Evolutionary conservation across 2,888 invertebrate species (phyloP).

Genomic region (Calameuta filiformis): DNA sequence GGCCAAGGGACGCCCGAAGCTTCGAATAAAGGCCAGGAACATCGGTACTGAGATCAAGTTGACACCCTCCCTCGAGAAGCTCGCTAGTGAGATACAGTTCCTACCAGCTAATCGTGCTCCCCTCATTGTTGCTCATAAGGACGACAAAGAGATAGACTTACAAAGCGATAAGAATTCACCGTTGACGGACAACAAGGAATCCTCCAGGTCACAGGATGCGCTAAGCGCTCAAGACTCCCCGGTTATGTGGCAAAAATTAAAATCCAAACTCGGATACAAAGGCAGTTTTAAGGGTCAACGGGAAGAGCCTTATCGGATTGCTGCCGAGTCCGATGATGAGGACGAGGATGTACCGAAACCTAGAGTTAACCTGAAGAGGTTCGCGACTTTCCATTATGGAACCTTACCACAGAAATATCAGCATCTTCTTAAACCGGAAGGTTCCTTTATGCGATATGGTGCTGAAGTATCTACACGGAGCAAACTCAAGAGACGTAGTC

Average conservation of each 20-base stretch:
- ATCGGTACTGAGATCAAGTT: constrained; percentile 40
- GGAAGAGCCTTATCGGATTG: constrained; percentile 22
- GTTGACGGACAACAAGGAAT: constrained; percentile 31
- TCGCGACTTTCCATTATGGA: constrained; percentile 32
- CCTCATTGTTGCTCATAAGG: constrained; percentile 11
- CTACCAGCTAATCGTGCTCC: constrained; percentile 42
- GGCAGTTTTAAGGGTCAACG: constrained; percentile 38
- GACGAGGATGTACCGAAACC: constrained; percentile 8
- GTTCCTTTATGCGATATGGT: neutral
- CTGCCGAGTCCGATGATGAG: constrained; percentile 16
- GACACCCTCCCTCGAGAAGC: constrained; percentile 54
- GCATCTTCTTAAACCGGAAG: neutral
- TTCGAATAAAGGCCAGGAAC: constrained; percentile 35
- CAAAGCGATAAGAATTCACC: constrained; percentile 12
- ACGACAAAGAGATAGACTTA: constrained; percentile 3
- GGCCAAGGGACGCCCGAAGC: constrained; percentile 36
- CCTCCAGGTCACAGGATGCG: constrained; percentile 45
- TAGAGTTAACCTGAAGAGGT: constrained; percentile 28
- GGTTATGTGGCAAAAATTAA: constrained; percentile 20
- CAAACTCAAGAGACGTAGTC: constrained; percentile 43
- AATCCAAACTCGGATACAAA: constrained; percentile 27
- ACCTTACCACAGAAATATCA: constrained; percentile 33
- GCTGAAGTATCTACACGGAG: neutral
- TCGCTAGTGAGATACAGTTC: constrained; percentile 58
- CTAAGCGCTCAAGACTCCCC: constrained; percentile 25